These are phyloP conservation scores for Misgurnus mizolepis DNA, from an alignment of 2,113 vertebrate genomes.

Conservation along the genomic window DNA sequence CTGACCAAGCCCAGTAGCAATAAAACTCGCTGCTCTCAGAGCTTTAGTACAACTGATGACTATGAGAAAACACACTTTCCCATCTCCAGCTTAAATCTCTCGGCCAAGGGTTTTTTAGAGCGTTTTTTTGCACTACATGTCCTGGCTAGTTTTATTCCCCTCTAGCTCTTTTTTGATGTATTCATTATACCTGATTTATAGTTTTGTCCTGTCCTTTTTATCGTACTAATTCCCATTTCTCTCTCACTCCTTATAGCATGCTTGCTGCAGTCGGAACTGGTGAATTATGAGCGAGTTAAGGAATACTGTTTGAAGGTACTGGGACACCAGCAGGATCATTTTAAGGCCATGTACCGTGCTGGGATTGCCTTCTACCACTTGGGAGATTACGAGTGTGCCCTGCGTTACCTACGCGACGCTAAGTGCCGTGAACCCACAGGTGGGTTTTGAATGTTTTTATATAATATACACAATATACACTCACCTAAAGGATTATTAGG, in stretches of 20 bases:
- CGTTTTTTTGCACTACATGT: not conserved
- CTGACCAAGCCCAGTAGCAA: slow-evolving; percentile 15
- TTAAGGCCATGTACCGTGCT: slow-evolving; percentile 93
- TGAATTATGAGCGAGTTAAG: slow-evolving; percentile 91
- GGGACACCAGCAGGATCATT: slow-evolving; percentile 88
- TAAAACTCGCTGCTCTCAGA: slow-evolving; percentile 21
- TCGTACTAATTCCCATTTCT: not conserved
- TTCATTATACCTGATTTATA: not conserved
- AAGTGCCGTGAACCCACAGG: slow-evolving; percentile 87
- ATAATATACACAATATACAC: not conserved
- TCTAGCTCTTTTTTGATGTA: not conserved
- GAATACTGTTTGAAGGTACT: slow-evolving; percentile 94
- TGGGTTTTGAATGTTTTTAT: slow-evolving; percentile 44
- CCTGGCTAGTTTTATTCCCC: not conserved
- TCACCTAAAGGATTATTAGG: too few species aligned
- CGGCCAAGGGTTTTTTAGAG: not conserved
- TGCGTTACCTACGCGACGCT: slow-evolving; percentile 87
- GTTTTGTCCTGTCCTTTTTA: slow-evolving; percentile 21
- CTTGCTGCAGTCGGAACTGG: slow-evolving; percentile 89
- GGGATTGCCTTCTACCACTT: slow-evolving; percentile 95
- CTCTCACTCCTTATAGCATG: slow-evolving; percentile 73
- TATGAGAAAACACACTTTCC: not conserved
- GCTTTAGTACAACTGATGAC: slow-evolving; percentile 22
- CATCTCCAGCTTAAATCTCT: not conserved
- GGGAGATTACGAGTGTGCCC: slow-evolving; percentile 86